These are phyloP conservation scores for Sardinella longiceps DNA, from an alignment of 2,797 vertebrate species.

Conservation along the genomic window DNA sequence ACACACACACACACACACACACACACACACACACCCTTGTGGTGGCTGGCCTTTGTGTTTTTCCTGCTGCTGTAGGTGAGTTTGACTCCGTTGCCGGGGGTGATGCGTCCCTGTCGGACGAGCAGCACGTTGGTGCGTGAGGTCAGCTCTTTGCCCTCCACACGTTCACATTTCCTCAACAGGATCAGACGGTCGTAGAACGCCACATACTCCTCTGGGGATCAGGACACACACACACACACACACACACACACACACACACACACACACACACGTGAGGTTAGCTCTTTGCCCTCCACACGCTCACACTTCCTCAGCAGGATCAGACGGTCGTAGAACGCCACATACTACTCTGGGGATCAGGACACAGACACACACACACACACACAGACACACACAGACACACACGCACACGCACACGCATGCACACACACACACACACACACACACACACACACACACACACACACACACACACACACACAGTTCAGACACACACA, in stretches of 20 bases:
- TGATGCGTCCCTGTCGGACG: constrained; percentile 79
- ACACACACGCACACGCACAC: not conserved
- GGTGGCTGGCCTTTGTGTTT: constrained; percentile 69
- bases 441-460: no score
- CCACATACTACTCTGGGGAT: no score
- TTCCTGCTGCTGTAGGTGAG: constrained; percentile 80
- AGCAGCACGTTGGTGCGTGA: constrained; percentile 85
- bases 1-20: not conserved
- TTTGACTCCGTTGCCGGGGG: constrained; percentile 74
- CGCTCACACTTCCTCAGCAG: no score
- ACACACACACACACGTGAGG: no score
- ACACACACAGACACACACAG: no score
- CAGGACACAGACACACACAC: no score
- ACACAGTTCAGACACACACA: no score
- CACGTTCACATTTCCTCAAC: not conserved
- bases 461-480: not conserved
- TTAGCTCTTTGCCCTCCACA: no score
- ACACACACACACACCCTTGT: constrained; percentile 72
- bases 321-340: no score
- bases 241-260: not conserved
- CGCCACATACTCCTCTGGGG: not conserved
- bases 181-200: not conserved
- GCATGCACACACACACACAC: constrained; percentile 12
- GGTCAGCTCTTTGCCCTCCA: constrained; percentile 63
- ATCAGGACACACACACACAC: not conserved